A percentile compares a stretch with the other conserved stretches of the same genome.
These are phyloP conservation scores for Sardinella longiceps DNA, from an alignment of 2,797 vertebrate species.

Conservation along the genomic window DNA sequence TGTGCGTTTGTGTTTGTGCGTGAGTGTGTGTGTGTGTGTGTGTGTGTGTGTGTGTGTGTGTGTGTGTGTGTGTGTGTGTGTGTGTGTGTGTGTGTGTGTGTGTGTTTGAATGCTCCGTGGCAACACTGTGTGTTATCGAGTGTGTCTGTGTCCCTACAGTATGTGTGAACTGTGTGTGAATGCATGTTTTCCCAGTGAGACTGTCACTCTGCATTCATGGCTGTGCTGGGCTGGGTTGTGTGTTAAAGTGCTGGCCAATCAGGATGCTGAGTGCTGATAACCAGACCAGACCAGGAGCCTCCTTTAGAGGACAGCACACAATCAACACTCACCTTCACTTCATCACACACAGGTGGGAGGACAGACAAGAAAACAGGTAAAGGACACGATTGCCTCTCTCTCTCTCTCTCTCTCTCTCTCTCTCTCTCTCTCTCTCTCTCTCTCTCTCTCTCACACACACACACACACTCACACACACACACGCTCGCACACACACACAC, in stretches of 20 bases:
- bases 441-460: background rate
- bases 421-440: background rate
- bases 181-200: background rate
- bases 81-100: background rate
- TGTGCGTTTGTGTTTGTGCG: too few species aligned
- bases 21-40: background rate
- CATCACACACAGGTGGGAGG: background rate
- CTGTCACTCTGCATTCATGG: background rate
- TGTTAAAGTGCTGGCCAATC: slow-evolving; percentile 39
- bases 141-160: background rate
- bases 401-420: background rate
- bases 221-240: background rate
- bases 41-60: background rate
- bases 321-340: slow-evolving; percentile 45
- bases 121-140: background rate
- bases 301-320: slow-evolving; percentile 34
- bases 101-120: background rate
- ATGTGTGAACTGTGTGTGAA: background rate
- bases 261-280: slow-evolving; percentile 42
- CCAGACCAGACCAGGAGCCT: background rate
- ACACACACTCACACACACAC: too few species aligned
- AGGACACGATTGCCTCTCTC: background rate
- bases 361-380: background rate
- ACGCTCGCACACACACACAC: too few species aligned
- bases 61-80: background rate